Base-by-base conservation (phyloP, 2,888 invertebrate genomes). In the Papilio elwesi region DNA sequence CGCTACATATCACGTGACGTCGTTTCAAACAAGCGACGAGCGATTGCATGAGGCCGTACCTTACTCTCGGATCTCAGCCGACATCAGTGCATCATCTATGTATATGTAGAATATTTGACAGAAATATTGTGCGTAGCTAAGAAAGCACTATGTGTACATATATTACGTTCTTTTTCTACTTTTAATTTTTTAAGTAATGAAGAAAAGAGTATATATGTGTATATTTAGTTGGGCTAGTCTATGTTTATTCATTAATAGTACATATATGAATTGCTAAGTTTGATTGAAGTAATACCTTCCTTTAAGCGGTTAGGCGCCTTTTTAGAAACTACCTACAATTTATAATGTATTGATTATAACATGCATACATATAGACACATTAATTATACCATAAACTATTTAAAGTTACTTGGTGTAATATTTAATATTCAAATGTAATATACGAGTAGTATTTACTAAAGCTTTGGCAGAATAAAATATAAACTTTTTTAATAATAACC, bases 51-150 rank as follows among this genome's bases (percentile, higher is more conserved):
- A 1, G 26, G 26, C 63, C 55, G n/a, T n/a, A n/a, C 26, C 4
- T 26, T 26, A 26, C 26, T 74, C 64, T 72, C 74, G 68, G 62
- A 55, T 70, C 74, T 67, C 68, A 76, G 75, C 71, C 76, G 53
- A 74, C 48, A 74, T 74, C 74, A 77, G 85, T 85, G 84, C 84
- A 78, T 77, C 77, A 78, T 80, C 85, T 86, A 86, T 62, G 59
- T 62, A 38, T 62, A 43, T 43, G 43, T 59, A 68, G 62, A 38
- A 51, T 70, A 82, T 76, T 81, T 76, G 78, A 82, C 78, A 83
- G 75, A 79, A 78, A 80, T 78, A 82, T 80, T 78, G 88, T 88
- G 88, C 86, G 83, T 80, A 80, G 66, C 73, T 73, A 73, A 70
- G 49, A 59, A 68, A 73, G 73, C 73, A n/a, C 66, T 70, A 66